Conservation (phyloP, 2,113 vertebrate species). For the Phoenicopterus ruber region DNA sequence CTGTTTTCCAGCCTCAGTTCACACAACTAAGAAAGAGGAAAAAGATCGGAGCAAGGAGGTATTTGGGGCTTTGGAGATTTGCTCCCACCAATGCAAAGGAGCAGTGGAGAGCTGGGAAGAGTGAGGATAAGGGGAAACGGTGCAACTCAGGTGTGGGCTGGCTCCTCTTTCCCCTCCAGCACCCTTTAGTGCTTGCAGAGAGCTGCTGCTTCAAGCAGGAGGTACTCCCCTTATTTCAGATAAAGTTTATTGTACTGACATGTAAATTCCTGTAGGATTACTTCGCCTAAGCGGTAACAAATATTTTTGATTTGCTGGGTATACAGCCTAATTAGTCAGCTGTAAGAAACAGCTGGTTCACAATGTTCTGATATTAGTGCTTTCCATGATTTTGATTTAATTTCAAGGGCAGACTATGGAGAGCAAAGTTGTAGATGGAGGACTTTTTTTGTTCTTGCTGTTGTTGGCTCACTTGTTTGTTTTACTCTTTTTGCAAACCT, state of each 20-base stretch:
- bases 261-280: slow-evolving; percentile 5
- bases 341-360: slow-evolving; percentile 63
- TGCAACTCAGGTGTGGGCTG: not conserved
- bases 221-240: not conserved
- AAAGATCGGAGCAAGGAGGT: not conserved
- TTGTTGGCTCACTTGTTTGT: slow-evolving; percentile 40
- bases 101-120: not conserved
- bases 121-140: not conserved
- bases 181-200: not conserved
- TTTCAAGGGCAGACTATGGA: slow-evolving; percentile 30
- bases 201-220: not conserved
- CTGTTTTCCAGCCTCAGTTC: not conserved
- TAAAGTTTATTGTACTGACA: not conserved
- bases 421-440: slow-evolving; percentile 32
- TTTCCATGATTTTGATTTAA: slow-evolving; percentile 57
- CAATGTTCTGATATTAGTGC: slow-evolving; percentile 40
- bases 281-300: not conserved
- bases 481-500: slow-evolving; percentile 60
- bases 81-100: not conserved
- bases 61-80: not conserved
- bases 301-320: slow-evolving; percentile 56
- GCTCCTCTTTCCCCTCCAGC: not conserved
- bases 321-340: slow-evolving; percentile 55
- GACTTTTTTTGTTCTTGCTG: not conserved
- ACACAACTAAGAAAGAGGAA: not conserved